phyloP scores from a whole-genome alignment of 2,113 vertebrate species.

The Lontra canadensis region DNA sequence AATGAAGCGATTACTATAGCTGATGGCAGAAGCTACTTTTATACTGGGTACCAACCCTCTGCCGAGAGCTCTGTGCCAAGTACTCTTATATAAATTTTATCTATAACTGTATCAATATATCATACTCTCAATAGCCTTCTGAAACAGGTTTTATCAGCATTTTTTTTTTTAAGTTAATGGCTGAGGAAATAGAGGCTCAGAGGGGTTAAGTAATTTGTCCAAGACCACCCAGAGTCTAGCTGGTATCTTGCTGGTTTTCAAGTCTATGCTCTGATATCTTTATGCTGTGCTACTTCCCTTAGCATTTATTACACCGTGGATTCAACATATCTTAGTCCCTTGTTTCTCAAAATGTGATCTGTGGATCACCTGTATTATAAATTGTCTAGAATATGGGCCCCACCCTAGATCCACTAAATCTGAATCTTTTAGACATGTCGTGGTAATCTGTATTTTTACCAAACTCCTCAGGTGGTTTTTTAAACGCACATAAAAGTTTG shows the following conservation, averaged over 20 bases:
- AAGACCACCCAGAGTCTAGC: conserved; percentile 22
- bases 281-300: background rate
- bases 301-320: conserved; percentile 2
- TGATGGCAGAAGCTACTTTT: background rate
- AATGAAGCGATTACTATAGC: background rate
- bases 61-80: background rate
- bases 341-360: conserved; percentile 18
- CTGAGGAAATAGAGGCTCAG: conserved; percentile 17
- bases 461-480: conserved; percentile 31
- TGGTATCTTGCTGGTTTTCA: conserved; percentile 30
- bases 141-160: background rate
- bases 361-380: conserved; percentile 29
- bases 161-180: background rate
- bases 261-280: conserved; percentile 39
- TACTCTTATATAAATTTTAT: background rate
- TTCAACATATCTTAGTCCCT: background rate
- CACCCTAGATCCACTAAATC: background rate
- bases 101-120: background rate
- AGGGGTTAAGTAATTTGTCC: conserved; percentile 25
- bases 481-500: conserved; percentile 46
- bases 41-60: background rate
- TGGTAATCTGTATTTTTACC: conserved; percentile 16
- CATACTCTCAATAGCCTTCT: background rate
- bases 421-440: background rate
- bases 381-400: background rate